Percentiles rank a stretch among this genome's conserved stretches.
Conservation (phyloP, 2,113 vertebrate species). For the Hiodon tergisus region DNA sequence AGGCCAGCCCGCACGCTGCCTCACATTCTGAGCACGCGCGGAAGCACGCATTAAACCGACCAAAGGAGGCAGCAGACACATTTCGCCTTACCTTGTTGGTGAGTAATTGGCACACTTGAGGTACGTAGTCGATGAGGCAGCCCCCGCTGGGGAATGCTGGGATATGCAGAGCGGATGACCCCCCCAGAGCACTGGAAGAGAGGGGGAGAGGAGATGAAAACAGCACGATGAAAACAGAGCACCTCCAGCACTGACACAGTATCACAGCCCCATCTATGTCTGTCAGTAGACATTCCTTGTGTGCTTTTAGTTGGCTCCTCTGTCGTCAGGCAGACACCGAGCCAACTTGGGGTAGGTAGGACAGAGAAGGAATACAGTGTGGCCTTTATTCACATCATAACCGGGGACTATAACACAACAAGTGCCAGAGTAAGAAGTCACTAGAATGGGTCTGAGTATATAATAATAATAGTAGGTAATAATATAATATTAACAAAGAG, state of each 20-base stretch:
- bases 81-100: slow-evolving; percentile 84
- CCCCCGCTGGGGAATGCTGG: slow-evolving; percentile 92
- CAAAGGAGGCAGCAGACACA: not conserved
- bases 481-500: not conserved
- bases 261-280: too few species aligned
- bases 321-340: not conserved
- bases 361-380: not conserved
- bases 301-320: not conserved
- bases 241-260: too few species aligned
- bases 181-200: slow-evolving; percentile 82
- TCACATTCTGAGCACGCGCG: not conserved
- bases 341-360: slow-evolving; percentile 9
- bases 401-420: too few species aligned
- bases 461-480: too few species aligned
- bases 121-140: slow-evolving; percentile 96
- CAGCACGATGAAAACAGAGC: not conserved
- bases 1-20: too few species aligned
- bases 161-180: slow-evolving; percentile 91
- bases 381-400: not conserved
- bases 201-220: slow-evolving; percentile 20
- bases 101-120: slow-evolving; percentile 94
- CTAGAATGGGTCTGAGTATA: too few species aligned
- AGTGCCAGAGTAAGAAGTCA: too few species aligned
- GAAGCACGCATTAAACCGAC: slow-evolving; percentile 6
- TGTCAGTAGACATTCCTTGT: not conserved